A percentile compares a stretch with the other conserved stretches of the same genome.
Conservation (phyloP, 2,888 invertebrate species). For the Leptinotarsa peninsularis region DNA sequence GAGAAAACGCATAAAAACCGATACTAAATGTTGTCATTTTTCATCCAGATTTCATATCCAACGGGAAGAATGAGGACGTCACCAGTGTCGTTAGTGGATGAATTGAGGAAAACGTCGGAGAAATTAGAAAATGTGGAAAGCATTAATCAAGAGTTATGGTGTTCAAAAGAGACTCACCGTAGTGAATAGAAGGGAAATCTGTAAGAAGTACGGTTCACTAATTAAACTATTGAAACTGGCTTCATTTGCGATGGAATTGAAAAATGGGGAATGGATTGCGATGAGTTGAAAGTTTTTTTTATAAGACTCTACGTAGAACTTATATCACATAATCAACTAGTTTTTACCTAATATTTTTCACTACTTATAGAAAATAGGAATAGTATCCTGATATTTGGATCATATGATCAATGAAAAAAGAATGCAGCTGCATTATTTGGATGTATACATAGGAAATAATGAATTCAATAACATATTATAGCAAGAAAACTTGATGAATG, state of each 20-base stretch:
- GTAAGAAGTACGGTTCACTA: constrained; percentile 1
- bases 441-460: no score
- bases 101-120: constrained; percentile 34
- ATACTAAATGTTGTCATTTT: constrained; percentile 13
- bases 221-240: constrained; percentile 9
- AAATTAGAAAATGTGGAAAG: constrained; percentile 34
- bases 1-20: constrained; percentile 5
- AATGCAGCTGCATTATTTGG: no score
- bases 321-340: background rate
- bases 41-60: constrained; percentile 14
- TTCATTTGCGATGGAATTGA: background rate
- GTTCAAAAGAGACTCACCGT: background rate
- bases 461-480: no score
- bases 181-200: background rate
- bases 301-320: background rate
- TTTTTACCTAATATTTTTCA: background rate
- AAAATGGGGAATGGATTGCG: background rate
- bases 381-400: no score
- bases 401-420: no score
- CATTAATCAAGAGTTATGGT: constrained; percentile 38
- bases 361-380: no score
- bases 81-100: constrained; percentile 33
- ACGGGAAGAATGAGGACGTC: constrained; percentile 24
- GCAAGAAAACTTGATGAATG: no score
- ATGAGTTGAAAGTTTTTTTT: background rate